Evolutionary conservation across 1,140 invertebrate species (phyloP), one percentile per base, ranked within the genome.

Genomic region (Apis florea): DNA sequence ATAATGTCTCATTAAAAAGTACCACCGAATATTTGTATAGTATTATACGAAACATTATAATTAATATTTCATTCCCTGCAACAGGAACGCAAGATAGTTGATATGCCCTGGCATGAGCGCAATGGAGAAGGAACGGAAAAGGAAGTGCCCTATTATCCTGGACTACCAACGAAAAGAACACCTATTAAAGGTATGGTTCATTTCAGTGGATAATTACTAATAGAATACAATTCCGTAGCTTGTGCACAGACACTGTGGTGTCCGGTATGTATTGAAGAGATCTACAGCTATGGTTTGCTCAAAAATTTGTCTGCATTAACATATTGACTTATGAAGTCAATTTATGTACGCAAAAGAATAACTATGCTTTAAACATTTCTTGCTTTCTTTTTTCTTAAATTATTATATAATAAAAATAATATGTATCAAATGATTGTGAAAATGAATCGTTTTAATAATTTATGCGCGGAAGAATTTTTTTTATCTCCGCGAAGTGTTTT

Each of bases 81-180:
- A 94, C 94, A 94, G 95, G 95, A 95, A 94, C 95, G 92, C 92
- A 96, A 93, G 91, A 94, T 91, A 92, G 95, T 96, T 89, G 96
- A 97, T 90, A 96, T 96, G 66, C 97, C 97, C 2, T 97, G 97
- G 97, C 96, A 97, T 90, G 93, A 95, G 40, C 92, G 92, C 84
- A 94, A 94, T 80, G 85, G 92, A 66, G 94, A 94, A 24, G 93
- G 93, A 88, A 88, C 93, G 87, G 94, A 96, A 94, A 94, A 95
- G 87, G 95, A 96, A 83, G 95, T 96, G 89, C 95, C 96, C 61
- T 95, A 92, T 84, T 95, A 94, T 90, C 95, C 96, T 26, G 95
- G 95, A 83, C 96, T 96, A 12, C 96, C 96, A 47, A 95, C 94
- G 31, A 97, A 97, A 93, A 94, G 97, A 82, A 96, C 96, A 8